Evolutionary conservation across 2,888 invertebrate species (phyloP), one percentile per base, ranked within the genome.

Genomic region (Subacronicta megacephala): DNA sequence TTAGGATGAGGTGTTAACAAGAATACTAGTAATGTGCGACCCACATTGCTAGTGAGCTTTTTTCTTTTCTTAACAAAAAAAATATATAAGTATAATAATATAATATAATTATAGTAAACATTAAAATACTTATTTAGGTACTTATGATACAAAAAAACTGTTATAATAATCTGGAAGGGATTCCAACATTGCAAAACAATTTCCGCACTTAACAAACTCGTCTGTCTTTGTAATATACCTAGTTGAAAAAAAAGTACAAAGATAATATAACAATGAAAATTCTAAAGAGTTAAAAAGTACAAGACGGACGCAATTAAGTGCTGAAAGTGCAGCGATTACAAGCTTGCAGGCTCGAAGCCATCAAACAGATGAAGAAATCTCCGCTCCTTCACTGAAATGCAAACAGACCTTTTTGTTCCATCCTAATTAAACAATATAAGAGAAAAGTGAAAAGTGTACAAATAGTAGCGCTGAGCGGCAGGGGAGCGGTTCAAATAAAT

Each of bases 351-450:
- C 56, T 47, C 45, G 51, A 31, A 50, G 49, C 53, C 47, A 58
- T 72, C 60, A 61, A 54, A 66, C 55, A 66, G 77, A 72, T 72
- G 44, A 69, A 72, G 69, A 65, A 65, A 60, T 65, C 40, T 42
- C 46, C 40, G 31, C 46, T 41, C 17, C 45, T 58, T 50, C 62
- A 58, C 62, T 70, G 49, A 68, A 64, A 63, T 60, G 52, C 62
- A 73, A 75, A 75, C 62, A 62, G 74, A 63, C 72, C 55, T 71
- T 74, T n/a, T 68, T 69, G 67, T 73, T 62, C 57, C 68, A 65
- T 80, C 75, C 81, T 82, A 82, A 86, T 85, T 83, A 83, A 84
- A 82, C 77, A 78, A 75, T 80, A 72, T 77, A 69, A 62, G 53
- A 62, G 67, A 45, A 51, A 54, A 53, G 55, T 61, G 54, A 65